These are phyloP conservation scores for Scolopax bukidnonensis DNA, from an alignment of 2,797 vertebrate genomes.

Conservation along the genomic window DNA sequence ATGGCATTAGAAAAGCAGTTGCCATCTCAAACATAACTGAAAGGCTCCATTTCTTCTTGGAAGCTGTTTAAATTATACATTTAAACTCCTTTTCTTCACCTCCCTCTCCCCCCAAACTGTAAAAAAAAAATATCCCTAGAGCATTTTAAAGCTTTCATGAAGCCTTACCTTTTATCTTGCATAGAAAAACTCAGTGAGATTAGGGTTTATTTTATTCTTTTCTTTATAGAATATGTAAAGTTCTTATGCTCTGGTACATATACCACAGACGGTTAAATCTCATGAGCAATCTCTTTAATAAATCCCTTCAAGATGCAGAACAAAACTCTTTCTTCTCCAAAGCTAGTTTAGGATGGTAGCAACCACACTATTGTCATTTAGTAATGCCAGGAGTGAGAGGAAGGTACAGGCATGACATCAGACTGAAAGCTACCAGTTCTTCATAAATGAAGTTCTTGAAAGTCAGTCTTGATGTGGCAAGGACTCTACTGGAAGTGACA, in stretches of 20 bases:
- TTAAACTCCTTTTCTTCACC: conserved; percentile 43
- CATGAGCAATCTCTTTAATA: background rate
- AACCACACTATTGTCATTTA: background rate
- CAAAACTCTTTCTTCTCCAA: background rate
- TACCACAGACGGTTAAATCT: background rate
- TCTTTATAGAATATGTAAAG: background rate
- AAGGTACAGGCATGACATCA: background rate
- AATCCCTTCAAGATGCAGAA: background rate
- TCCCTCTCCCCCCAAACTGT: background rate
- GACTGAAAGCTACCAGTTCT: background rate
- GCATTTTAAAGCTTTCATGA: background rate
- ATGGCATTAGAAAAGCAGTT: conserved; percentile 44
- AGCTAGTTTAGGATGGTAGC: background rate
- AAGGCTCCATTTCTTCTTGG: conserved; percentile 62
- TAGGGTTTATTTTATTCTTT: background rate
- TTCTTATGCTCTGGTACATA: background rate
- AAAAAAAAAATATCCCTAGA: background rate
- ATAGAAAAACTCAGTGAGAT: background rate
- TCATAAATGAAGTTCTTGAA: background rate
- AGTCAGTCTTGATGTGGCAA: background rate
- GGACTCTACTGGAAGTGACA: background rate
- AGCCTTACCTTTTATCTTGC: background rate
- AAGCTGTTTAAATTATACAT: conserved; percentile 51
- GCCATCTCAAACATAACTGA: conserved; percentile 64
- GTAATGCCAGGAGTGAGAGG: background rate